Base-by-base conservation (phyloP, 1,140 invertebrate genomes). In the Drosophila funebris region DNA sequence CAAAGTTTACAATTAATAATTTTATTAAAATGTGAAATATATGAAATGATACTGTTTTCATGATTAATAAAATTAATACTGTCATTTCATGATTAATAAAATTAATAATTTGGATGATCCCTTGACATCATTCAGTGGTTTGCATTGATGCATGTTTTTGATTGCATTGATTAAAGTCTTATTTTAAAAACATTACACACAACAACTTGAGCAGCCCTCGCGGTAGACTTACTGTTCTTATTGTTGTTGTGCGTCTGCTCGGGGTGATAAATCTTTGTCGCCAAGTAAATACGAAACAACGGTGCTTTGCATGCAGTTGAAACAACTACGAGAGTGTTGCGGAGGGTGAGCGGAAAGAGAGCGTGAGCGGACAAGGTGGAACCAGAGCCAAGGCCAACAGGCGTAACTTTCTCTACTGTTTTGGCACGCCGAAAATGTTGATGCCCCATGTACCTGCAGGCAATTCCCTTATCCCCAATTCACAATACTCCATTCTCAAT, bases 261-360 rank as follows among this genome's bases (percentile, higher is more conserved):
- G 16, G 27, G 54, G 76, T 90, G 90, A 90, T 90, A 87, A 83
- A 81, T 90, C 76, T 76, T 78, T 89, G 89, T 87, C 81, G 68
- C 68, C 61, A 62, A 78, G 81, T 73, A 78, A 79, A 77, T 61
- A 69, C 60, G 61, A 76, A 76, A 74, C 71, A 78, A 52, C 54
- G 64, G 57, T 46, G 36, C 66, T 73, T 52, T 62, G 36, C 33
- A 64, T 50, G 20, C 48, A 61, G 37, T 39, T 56, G 16, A 14
- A 44, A 9, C 52, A 61, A 24, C 14, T 3, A 48, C 58, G n/a
- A n/a, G n/a, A n/a, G n/a, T n/a, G n/a, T n/a, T n/a, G n/a, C n/a
- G n/a, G n/a, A 29, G 22, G n/a, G 6, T 11, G 13, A 46, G 4
- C 6, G 29, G 24, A 50, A 18, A 29, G 36, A 43, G 14, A 36